phyloP scores from a whole-genome alignment of 2,888 invertebrate genomes.

The Phyllotreta striolata region DNA sequence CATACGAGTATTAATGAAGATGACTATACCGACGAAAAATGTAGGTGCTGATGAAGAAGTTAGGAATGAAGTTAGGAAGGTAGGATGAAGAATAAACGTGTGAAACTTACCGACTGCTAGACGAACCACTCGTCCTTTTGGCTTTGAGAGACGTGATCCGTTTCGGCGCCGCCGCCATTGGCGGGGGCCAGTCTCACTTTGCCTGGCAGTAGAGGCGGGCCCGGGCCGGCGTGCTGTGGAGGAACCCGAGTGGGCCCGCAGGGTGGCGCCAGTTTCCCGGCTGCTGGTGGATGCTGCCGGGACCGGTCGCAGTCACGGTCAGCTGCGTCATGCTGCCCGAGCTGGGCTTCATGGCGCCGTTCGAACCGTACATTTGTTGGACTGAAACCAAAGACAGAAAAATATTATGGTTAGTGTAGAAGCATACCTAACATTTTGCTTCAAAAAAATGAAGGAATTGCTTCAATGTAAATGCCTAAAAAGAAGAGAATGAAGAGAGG shows the following conservation, averaged over 20 bases:
- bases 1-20: background rate
- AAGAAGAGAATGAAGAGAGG: no score
- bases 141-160: conserved; percentile 67
- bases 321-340: conserved; percentile 67
- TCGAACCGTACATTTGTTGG: conserved; percentile 78
- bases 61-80: no score
- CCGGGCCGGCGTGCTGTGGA: conserved; percentile 69
- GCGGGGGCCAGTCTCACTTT: conserved; percentile 65
- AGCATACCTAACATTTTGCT: no score
- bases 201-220: conserved; percentile 78
- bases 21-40: no score
- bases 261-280: conserved; percentile 97
- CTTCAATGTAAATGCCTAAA: no score
- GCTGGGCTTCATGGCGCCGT: conserved; percentile 72
- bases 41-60: no score
- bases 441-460: no score
- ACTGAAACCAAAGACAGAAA: conserved; percentile 61
- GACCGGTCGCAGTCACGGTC: conserved; percentile 60
- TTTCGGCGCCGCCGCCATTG: conserved; percentile 54
- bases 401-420: no score
- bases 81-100: no score
- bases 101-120: conserved; percentile 68
- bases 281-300: conserved; percentile 54
- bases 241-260: conserved; percentile 77
- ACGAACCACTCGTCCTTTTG: conserved; percentile 95